A percentile compares a stretch with the other conserved stretches of the same genome.
Evolutionary conservation across 2,113 vertebrate genomes (phyloP).

Genomic region (Caranx ignobilis): DNA sequence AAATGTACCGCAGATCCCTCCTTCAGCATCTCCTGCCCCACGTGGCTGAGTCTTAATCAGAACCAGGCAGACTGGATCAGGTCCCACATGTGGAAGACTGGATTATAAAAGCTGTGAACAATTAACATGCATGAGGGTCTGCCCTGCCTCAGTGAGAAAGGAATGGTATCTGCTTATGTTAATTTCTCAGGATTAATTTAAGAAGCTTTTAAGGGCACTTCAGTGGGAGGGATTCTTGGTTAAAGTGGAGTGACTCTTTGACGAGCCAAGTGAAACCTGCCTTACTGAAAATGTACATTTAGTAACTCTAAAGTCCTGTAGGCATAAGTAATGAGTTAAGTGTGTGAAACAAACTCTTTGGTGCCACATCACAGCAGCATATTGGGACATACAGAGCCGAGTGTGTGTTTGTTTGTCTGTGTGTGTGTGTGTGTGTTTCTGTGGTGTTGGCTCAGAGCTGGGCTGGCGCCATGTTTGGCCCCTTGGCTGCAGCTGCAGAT

Average conservation of each 20-base stretch:
- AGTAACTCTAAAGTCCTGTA: neutral
- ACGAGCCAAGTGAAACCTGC: conserved; percentile 14
- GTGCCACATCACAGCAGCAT: conserved; percentile 38
- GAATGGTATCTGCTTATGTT: conserved; percentile 69
- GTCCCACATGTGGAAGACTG: conserved; percentile 64
- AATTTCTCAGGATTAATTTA: conserved; percentile 75
- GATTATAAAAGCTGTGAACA: conserved; percentile 80
- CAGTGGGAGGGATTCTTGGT: conserved; percentile 50
- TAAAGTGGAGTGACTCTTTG: conserved; percentile 41
- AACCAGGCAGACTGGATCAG: conserved; percentile 71
- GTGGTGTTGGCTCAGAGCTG: conserved; percentile 60
- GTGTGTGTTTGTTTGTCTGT: conserved; percentile 28
- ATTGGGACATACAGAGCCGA: conserved; percentile 25
- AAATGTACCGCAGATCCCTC: conserved; percentile 42
- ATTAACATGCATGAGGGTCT: conserved; percentile 73
- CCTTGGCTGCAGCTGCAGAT: conserved; percentile 78
- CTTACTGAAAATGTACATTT: conserved; percentile 6
- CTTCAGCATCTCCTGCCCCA: conserved; percentile 51
- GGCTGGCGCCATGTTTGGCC: conserved; percentile 78
- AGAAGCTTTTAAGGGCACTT: conserved; percentile 70
- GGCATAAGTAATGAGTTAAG: conserved; percentile 21
- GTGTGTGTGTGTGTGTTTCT: conserved; percentile 51
- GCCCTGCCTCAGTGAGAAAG: conserved; percentile 60
- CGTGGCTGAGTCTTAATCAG: conserved; percentile 68
- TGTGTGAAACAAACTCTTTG: conserved; percentile 28